Percentiles rank a stretch among this genome's conserved stretches.
Conservation (phyloP, 2,888 invertebrate species). For the Eristalinus aeneus region DNA sequence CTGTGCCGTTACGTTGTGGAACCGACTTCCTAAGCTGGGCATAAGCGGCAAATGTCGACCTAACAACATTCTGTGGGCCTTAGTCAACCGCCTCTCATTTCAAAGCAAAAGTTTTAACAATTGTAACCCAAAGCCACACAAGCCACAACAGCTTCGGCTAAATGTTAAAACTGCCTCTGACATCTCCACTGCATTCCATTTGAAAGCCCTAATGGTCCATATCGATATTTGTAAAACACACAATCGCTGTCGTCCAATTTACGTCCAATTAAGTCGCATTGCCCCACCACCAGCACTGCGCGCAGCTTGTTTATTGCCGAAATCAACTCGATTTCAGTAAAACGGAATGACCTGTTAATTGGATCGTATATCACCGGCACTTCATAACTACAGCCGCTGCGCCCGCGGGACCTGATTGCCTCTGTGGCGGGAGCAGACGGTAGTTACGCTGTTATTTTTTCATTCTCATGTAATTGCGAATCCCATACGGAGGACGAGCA, state of each 20-base stretch:
- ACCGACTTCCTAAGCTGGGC: no score
- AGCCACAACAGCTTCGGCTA: no score
- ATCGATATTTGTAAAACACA: background rate
- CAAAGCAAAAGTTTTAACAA: no score
- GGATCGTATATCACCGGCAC: slow-evolving; percentile 17
- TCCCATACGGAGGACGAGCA: slow-evolving; percentile 34
- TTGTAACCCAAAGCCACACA: no score
- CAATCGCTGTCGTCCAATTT: background rate
- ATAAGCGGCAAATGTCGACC: no score
- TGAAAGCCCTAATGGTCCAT: no score
- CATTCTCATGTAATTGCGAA: slow-evolving; percentile 41
- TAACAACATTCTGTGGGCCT: no score
- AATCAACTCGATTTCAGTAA: slow-evolving; percentile 18
- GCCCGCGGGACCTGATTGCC: background rate
- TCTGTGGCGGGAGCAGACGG: background rate
- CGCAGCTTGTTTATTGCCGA: background rate
- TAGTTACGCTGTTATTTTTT: slow-evolving; percentile 7
- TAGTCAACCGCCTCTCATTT: no score
- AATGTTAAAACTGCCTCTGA: no score
- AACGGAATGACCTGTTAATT: slow-evolving; percentile 13
- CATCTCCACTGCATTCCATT: no score
- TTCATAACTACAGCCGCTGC: background rate
- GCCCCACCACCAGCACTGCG: background rate
- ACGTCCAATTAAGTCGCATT: background rate
- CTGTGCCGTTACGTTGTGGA: no score